phyloP scores from a whole-genome alignment of 2,113 vertebrate genomes.

The Zapornia atra region DNA sequence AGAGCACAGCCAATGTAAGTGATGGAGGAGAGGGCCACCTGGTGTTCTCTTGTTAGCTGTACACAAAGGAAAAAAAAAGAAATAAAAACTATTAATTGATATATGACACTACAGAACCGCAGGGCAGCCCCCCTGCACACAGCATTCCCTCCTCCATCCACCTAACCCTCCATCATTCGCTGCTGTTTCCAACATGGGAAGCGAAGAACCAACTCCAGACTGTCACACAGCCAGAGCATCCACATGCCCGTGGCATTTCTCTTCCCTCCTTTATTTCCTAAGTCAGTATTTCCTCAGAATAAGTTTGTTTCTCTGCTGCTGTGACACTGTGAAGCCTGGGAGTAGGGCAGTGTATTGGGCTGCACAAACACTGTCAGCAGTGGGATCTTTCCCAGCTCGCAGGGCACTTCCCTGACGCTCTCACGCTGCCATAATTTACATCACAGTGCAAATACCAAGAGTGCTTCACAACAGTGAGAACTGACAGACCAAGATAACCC shows the following conservation, averaged over 20 bases:
- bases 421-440: neutral
- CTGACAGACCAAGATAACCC: neutral
- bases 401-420: neutral
- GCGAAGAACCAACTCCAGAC: neutral
- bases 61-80: neutral
- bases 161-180: rapidly evolving
- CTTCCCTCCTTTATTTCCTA: neutral
- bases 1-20: conserved; percentile 93
- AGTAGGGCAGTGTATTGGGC: neutral
- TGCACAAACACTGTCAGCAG: neutral
- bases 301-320: neutral
- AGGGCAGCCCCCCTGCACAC: neutral
- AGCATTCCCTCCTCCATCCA: neutral
- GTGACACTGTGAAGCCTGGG: neutral
- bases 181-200: neutral
- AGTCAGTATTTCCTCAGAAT: neutral
- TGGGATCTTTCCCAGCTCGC: neutral
- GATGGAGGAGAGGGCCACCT: conserved; percentile 94
- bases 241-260: neutral
- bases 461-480: neutral
- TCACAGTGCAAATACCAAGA: neutral
- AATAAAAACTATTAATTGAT: neutral
- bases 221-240: rapidly evolving
- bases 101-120: neutral
- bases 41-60: conserved; percentile 85